Evolutionary conservation across 2,797 vertebrate genomes (phyloP).

Genomic region (Hafferia zeledoni): DNA sequence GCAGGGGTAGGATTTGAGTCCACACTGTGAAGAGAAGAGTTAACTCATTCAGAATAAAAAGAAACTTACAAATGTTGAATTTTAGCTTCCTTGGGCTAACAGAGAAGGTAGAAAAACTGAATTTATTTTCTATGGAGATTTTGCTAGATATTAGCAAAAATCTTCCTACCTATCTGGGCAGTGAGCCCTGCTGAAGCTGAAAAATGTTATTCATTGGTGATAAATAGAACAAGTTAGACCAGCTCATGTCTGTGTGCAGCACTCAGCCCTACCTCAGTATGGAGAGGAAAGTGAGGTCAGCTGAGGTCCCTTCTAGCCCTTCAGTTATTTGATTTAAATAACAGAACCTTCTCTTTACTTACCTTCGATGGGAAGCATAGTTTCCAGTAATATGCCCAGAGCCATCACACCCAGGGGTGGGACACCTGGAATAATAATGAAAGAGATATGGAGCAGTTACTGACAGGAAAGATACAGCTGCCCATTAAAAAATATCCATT

Average conservation of each 20-base stretch:
- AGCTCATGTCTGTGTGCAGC: fast-evolving
- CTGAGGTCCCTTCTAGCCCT: not conserved
- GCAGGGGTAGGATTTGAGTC: not conserved
- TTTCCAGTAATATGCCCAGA: conserved; percentile 99
- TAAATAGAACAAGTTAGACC: not conserved
- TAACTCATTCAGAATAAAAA: not conserved
- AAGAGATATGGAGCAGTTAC: conserved; percentile 60
- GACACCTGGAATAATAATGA: conserved; percentile 87
- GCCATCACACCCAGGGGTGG: conserved; percentile 97
- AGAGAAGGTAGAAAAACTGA: not conserved
- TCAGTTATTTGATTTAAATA: not conserved
- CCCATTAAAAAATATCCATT: not conserved
- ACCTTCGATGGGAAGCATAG: conserved; percentile 99
- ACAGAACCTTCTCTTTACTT: conserved; percentile 44
- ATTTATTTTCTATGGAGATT: not conserved
- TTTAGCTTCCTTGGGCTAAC: not conserved
- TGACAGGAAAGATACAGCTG: not conserved
- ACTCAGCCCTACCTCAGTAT: not conserved
- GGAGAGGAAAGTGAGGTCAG: not conserved
- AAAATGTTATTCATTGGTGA: not conserved
- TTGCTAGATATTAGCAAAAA: not conserved
- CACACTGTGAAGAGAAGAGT: not conserved
- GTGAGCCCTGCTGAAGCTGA: not conserved
- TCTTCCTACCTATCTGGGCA: not conserved
- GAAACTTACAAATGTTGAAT: not conserved